phyloP scores from a whole-genome alignment of 2,797 vertebrate genomes.

The Rhynchotus rufescens region DNA sequence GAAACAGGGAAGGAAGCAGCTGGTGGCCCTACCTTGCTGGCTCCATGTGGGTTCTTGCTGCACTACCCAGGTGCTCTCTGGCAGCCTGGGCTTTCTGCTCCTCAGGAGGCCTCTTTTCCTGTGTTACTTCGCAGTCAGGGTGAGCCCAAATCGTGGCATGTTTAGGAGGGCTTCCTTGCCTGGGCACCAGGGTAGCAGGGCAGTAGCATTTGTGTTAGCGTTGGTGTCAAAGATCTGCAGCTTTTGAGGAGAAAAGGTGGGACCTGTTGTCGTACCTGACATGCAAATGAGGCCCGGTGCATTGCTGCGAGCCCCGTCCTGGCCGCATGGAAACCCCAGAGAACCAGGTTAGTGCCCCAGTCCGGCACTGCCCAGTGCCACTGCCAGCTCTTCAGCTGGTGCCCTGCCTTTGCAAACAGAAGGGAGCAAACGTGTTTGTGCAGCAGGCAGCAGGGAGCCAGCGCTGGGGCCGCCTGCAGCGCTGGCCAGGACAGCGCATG shows the following conservation, averaged over 20 bases:
- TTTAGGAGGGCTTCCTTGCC: neutral
- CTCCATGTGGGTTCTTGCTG: too few relatives aligned
- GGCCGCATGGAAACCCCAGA: neutral
- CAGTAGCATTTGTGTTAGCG: neutral
- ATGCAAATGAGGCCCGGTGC: neutral
- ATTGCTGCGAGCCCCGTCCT: neutral
- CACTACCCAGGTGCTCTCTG: too few relatives aligned
- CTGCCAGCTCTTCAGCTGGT: neutral
- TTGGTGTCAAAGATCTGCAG: neutral
- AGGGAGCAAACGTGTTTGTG: neutral
- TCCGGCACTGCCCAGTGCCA: neutral
- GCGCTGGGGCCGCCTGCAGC: neutral
- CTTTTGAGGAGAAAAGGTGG: neutral
- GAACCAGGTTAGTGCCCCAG: neutral
- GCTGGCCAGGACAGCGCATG: too few relatives aligned
- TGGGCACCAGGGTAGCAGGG: neutral
- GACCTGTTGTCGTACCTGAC: neutral
- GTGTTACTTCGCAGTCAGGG: neutral
- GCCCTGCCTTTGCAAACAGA: neutral
- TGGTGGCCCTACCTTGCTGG: too few relatives aligned
- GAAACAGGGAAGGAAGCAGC: too few relatives aligned
- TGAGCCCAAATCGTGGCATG: neutral
- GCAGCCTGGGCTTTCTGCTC: neutral
- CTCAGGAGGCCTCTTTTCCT: neutral
- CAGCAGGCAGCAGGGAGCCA: neutral